Evolutionary conservation across 2,888 invertebrate species (phyloP).

Genomic region (Acronicta aceris): DNA sequence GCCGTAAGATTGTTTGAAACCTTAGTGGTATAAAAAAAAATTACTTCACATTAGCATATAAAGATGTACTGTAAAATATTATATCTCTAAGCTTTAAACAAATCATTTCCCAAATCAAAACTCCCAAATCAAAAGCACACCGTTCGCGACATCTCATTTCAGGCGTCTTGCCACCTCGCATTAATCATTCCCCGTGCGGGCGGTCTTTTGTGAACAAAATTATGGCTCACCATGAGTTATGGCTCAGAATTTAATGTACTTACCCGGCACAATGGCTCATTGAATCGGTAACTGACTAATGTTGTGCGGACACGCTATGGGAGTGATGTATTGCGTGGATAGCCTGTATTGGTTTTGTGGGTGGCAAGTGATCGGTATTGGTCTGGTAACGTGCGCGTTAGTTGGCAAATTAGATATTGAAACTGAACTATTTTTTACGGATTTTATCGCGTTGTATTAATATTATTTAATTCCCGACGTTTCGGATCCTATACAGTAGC

Average conservation of each 20-base stretch:
- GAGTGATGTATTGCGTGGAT: constrained; percentile 56
- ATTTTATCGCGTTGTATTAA: too few species aligned
- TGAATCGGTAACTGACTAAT: constrained; percentile 76
- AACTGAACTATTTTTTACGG: too few species aligned
- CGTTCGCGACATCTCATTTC: constrained; percentile 61
- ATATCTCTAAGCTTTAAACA: too few species aligned
- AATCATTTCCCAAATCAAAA: constrained; percentile 1
- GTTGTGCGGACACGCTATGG: constrained; percentile 64
- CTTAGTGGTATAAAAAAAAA: too few species aligned
- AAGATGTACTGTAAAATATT: too few species aligned
- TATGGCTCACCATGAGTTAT: constrained; percentile 72
- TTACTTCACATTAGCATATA: too few species aligned
- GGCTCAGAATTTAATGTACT: constrained; percentile 74
- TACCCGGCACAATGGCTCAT: constrained; percentile 70
- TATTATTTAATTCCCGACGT: too few species aligned
- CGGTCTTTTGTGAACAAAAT: constrained; percentile 76
- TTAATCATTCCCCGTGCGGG: constrained; percentile 75
- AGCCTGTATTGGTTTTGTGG: constrained; percentile 33
- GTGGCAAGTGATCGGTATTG: constrained; percentile 17
- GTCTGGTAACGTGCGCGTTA: constrained; percentile 11
- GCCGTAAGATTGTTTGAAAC: too few species aligned
- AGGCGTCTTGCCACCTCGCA: constrained; percentile 67
- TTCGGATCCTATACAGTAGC: too few species aligned
- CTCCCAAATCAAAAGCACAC: constrained; percentile 10
- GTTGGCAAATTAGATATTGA: background rate